Percentiles rank a stretch among this genome's conserved stretches.
These are phyloP conservation scores for Regulus satrapa DNA, from an alignment of 2,113 vertebrate species.

Conservation along the genomic window DNA sequence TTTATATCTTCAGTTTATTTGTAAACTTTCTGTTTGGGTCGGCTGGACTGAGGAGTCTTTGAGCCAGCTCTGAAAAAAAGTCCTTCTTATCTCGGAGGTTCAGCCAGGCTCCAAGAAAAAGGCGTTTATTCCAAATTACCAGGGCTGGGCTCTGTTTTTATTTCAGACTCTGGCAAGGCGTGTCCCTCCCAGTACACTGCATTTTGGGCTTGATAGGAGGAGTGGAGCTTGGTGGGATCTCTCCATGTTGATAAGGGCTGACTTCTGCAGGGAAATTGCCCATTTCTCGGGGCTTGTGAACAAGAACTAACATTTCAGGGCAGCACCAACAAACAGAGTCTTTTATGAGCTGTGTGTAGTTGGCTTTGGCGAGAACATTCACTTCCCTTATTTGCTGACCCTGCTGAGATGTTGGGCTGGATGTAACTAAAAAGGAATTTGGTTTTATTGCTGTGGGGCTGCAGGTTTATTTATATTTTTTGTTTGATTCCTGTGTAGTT, in stretches of 20 bases:
- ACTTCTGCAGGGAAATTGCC: neutral
- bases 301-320: neutral
- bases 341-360: neutral
- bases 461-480: constrained; percentile 64
- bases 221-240: neutral
- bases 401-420: constrained; percentile 8
- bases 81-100: neutral
- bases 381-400: constrained; percentile 22
- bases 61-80: neutral
- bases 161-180: neutral
- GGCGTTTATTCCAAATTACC: neutral
- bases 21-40: neutral
- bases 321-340: neutral
- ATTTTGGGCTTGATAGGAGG: neutral
- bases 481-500: constrained; percentile 33
- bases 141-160: constrained; percentile 23
- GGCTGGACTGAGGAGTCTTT: neutral
- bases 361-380: neutral
- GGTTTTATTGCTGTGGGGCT: constrained; percentile 38
- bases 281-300: neutral
- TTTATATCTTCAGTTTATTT: neutral
- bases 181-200: neutral
- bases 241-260: neutral
- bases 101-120: constrained; percentile 28
- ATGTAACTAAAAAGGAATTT: constrained; percentile 50